Evolutionary conservation across 92 coral and sea anemone genomes (phyloP).

Genomic region (Umimayanthus chanpuru): DNA sequence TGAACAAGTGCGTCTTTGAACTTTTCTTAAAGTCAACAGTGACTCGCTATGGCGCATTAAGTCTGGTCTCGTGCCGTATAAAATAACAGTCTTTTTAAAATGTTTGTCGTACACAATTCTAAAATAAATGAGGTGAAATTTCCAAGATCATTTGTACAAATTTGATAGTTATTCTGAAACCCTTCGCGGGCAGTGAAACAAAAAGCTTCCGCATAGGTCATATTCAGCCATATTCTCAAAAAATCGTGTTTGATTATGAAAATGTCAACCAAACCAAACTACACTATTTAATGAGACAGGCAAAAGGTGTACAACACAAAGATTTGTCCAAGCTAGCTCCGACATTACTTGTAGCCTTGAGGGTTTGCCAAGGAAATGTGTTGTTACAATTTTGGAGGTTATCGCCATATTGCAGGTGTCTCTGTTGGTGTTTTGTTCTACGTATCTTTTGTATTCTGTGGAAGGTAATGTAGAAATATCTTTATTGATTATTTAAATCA

Average conservation of each 20-base stretch:
- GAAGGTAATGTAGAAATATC: background rate
- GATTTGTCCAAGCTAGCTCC: background rate
- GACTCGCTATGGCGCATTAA: no score
- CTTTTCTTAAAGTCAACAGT: no score
- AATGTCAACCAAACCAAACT: background rate
- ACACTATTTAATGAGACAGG: background rate
- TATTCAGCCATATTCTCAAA: background rate
- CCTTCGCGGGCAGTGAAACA: background rate
- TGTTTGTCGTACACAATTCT: background rate
- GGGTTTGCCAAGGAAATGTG: background rate
- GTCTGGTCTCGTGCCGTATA: background rate
- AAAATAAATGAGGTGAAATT: background rate
- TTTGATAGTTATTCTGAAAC: background rate
- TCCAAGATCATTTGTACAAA: background rate
- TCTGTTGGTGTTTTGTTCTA: background rate
- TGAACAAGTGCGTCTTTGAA: no score
- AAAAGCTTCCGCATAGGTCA: background rate
- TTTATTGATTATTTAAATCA: background rate
- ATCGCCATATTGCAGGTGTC: background rate
- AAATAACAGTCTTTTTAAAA: background rate
- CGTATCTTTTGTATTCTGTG: background rate
- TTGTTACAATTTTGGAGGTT: background rate
- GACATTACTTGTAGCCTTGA: background rate
- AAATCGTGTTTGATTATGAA: background rate
- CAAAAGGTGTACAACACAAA: background rate